These are phyloP conservation scores for Galaxias olidus DNA, from an alignment of 2,797 vertebrate genomes.

Conservation along the genomic window DNA sequence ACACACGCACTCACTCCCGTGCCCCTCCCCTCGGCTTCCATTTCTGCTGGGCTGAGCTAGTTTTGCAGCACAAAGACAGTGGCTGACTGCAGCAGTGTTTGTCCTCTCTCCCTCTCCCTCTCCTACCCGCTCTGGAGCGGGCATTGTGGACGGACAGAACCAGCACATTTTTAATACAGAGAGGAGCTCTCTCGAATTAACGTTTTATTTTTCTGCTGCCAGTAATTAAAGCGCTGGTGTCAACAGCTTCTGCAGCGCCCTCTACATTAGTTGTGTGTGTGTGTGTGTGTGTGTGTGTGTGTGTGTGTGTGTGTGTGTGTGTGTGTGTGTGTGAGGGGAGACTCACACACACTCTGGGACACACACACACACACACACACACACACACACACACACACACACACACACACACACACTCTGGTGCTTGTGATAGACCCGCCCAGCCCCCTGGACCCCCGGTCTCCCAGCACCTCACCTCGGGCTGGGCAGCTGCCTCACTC, in stretches of 20 bases:
- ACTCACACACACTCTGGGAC: conserved; percentile 41
- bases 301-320: conserved; percentile 8
- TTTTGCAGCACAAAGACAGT: conserved; percentile 77
- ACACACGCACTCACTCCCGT: conserved; percentile 25
- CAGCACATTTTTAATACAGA: conserved; percentile 42
- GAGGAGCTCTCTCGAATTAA: conserved; percentile 50
- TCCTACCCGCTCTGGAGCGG: conserved; percentile 48
- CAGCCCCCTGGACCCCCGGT: conserved; percentile 27
- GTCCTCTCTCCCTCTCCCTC: conserved; percentile 42
- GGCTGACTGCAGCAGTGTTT: conserved; percentile 78
- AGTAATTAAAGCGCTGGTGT: conserved; percentile 30
- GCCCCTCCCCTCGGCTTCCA: conserved; percentile 72
- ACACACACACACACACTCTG: no score
- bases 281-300: conserved; percentile 18
- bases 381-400: no score
- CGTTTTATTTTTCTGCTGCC: not conserved
- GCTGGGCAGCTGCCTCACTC: conserved; percentile 69
- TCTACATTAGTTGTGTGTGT: conserved; percentile 28
- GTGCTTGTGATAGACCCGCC: not conserved
- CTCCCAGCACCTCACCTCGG: conserved; percentile 63
- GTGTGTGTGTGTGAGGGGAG: conserved; percentile 47
- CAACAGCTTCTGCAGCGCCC: conserved; percentile 45
- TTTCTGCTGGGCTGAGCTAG: conserved; percentile 77
- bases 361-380: no score
- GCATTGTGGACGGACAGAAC: conserved; percentile 53